Percentiles rank a stretch among this genome's conserved stretches.
These are phyloP conservation scores for Seriola rivoliana DNA, from an alignment of 2,113 vertebrate species.

Conservation along the genomic window DNA sequence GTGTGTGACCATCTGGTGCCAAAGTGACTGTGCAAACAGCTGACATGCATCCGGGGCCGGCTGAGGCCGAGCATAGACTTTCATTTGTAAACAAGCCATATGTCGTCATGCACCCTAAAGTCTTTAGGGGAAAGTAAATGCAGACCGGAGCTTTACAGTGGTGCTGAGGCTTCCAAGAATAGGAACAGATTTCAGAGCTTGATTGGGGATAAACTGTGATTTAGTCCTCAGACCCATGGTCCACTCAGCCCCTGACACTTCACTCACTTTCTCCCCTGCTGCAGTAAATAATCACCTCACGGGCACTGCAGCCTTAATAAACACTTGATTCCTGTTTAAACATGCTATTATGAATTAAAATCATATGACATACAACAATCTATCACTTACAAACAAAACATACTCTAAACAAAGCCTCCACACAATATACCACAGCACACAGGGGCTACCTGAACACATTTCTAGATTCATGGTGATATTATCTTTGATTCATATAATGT, in stretches of 20 bases:
- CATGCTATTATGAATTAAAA: conserved; percentile 1
- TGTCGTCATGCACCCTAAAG: conserved; percentile 58
- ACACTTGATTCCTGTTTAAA: conserved; percentile 18
- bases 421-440: background rate
- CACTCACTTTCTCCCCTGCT: conserved; percentile 39
- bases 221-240: conserved; percentile 60
- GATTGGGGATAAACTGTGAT: conserved; percentile 82
- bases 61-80: conserved; percentile 44
- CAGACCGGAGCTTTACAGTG: conserved; percentile 51
- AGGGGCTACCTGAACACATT: no score
- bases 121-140: conserved; percentile 59
- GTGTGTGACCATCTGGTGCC: conserved; percentile 67
- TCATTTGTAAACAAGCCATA: conserved; percentile 68
- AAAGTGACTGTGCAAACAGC: conserved; percentile 64
- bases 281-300: conserved; percentile 32
- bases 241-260: conserved; percentile 35
- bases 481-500: background rate
- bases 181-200: conserved; percentile 74
- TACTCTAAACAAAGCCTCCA: background rate
- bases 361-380: background rate
- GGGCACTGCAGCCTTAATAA: conserved; percentile 2
- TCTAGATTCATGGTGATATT: background rate
- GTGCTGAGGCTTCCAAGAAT: conserved; percentile 67
- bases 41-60: conserved; percentile 48
- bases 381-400: background rate